Evolutionary conservation across 1,140 invertebrate species (phyloP).

Genomic region (Cotesia typhae): DNA sequence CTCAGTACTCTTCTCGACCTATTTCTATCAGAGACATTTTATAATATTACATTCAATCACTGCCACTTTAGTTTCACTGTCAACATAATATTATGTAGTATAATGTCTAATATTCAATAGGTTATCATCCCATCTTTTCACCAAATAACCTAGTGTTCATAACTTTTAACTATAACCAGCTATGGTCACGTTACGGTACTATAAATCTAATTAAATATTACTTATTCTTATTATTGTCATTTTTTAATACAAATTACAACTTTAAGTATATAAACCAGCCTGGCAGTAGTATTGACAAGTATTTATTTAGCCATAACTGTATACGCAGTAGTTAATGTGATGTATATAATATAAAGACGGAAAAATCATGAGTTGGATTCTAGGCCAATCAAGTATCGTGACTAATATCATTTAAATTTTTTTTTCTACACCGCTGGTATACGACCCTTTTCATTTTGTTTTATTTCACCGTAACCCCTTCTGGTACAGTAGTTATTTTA

Average conservation of each 20-base stretch:
- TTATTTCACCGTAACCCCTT: background rate
- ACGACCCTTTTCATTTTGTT: background rate
- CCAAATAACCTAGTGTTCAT: slow-evolving; percentile 12
- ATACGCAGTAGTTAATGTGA: background rate
- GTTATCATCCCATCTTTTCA: slow-evolving; percentile 29
- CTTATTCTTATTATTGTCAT: no score
- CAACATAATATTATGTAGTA: slow-evolving; percentile 26
- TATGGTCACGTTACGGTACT: background rate
- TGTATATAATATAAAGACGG: background rate
- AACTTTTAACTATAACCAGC: background rate
- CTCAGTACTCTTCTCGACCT: slow-evolving; percentile 17
- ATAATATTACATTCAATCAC: slow-evolving; percentile 35
- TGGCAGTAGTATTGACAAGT: background rate
- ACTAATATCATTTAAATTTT: slow-evolving; percentile 16
- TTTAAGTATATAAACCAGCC: no score
- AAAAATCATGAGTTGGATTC: slow-evolving; percentile 21
- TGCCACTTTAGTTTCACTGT: slow-evolving; percentile 37
- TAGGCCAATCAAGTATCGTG: slow-evolving; percentile 37
- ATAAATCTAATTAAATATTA: no score
- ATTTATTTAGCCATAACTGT: background rate
- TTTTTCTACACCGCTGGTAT: background rate
- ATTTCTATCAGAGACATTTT: slow-evolving; percentile 21
- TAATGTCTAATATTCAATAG: slow-evolving; percentile 16
- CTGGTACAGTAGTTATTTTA: background rate
- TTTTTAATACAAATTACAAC: no score